phyloP scores from a whole-genome alignment of 2,113 vertebrate species.

The Synchiropus splendidus region DNA sequence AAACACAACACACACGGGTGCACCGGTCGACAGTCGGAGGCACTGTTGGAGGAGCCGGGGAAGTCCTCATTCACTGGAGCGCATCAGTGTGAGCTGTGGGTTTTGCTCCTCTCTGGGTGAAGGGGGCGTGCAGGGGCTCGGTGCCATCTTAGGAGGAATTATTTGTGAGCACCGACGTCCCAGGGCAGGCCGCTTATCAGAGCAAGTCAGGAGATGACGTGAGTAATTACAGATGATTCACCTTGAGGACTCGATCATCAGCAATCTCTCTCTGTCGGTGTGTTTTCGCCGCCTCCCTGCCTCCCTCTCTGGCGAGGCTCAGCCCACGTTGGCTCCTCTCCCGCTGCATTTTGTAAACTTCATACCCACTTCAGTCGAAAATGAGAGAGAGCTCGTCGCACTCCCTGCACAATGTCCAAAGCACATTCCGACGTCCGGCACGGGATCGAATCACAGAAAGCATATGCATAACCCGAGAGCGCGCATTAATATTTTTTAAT shows the following conservation, averaged over 20 bases:
- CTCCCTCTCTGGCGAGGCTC: too few relatives aligned
- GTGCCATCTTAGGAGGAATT: conserved; percentile 90
- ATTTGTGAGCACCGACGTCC: conserved; percentile 83
- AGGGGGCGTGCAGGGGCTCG: conserved; percentile 34
- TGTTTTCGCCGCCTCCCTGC: conserved; percentile 2
- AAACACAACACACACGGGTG: conserved; percentile 26
- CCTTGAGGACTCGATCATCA: conserved; percentile 79
- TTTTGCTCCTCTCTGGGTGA: conserved; percentile 82
- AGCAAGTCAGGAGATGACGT: conserved; percentile 83
- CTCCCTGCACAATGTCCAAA: too few relatives aligned
- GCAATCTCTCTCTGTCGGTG: conserved; percentile 35
- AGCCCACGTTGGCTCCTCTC: too few relatives aligned
- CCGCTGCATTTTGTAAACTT: too few relatives aligned
- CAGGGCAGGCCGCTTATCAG: conserved; percentile 80
- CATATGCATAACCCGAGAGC: too few relatives aligned
- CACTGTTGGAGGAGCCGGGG: conserved; percentile 52
- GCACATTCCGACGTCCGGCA: too few relatives aligned
- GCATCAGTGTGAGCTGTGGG: conserved; percentile 60
- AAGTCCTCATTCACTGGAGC: conserved; percentile 67
- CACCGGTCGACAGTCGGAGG: conserved; percentile 24
- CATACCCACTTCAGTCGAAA: too few relatives aligned
- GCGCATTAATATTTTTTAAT: too few relatives aligned
- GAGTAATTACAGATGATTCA: conserved; percentile 97
- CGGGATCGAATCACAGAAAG: too few relatives aligned
- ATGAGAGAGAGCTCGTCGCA: too few relatives aligned